A percentile compares a stretch with the other conserved stretches of the same genome.
These are phyloP conservation scores for Triplophysa siluroides DNA, from an alignment of 2,113 vertebrate genomes.

Conservation along the genomic window DNA sequence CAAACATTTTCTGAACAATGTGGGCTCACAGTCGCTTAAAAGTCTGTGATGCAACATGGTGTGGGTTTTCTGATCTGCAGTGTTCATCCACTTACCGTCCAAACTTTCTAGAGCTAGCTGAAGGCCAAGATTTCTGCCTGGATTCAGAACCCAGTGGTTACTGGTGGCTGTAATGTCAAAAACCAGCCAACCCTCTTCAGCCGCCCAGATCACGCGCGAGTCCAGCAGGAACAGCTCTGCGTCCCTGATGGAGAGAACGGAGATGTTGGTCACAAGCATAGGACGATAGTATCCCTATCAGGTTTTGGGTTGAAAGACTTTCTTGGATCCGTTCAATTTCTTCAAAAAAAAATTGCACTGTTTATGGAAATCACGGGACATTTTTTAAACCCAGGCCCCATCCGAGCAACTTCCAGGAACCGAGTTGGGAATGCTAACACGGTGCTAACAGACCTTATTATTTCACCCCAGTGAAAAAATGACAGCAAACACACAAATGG, in stretches of 20 bases:
- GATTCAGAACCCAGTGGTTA: slow-evolving; percentile 96
- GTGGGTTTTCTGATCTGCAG: background rate
- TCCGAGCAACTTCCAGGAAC: too few species aligned
- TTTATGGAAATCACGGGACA: too few species aligned
- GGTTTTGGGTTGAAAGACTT: too few species aligned
- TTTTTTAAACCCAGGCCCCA: too few species aligned
- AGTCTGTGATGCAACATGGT: background rate
- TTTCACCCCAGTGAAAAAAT: too few species aligned
- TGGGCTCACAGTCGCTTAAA: background rate
- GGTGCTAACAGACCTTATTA: too few species aligned
- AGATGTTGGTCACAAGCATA: background rate
- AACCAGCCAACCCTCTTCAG: slow-evolving; percentile 95
- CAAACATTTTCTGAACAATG: slow-evolving; percentile 17
- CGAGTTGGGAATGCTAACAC: too few species aligned
- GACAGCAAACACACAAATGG: too few species aligned
- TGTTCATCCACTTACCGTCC: slow-evolving; percentile 77
- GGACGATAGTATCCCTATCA: too few species aligned
- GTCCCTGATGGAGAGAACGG: slow-evolving; percentile 73
- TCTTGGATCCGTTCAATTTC: too few species aligned
- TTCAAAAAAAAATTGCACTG: too few species aligned
- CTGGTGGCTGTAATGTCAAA: slow-evolving; percentile 95
- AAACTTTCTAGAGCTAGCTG: slow-evolving; percentile 88
- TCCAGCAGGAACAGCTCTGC: slow-evolving; percentile 92
- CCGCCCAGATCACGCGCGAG: slow-evolving; percentile 92
- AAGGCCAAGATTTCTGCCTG: slow-evolving; percentile 89